These are phyloP conservation scores for Syngnathus rostellatus DNA, from an alignment of 2,797 vertebrate genomes.

Conservation along the genomic window DNA sequence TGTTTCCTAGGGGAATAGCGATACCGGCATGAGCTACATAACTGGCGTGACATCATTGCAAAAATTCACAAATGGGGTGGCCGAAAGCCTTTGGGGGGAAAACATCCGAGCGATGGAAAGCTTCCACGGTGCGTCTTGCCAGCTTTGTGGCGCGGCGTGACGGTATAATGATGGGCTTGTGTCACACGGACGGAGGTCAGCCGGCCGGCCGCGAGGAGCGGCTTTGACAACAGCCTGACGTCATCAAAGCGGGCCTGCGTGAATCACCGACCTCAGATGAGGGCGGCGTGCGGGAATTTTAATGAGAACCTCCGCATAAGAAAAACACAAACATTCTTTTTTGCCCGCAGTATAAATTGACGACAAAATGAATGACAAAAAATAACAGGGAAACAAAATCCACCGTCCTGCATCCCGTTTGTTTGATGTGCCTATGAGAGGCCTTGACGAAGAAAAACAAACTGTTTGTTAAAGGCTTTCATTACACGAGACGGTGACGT, in stretches of 20 bases:
- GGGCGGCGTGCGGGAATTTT: constrained; percentile 58
- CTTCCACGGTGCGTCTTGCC: constrained; percentile 27
- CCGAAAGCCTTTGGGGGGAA: neutral
- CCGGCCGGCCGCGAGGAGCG: constrained; percentile 47
- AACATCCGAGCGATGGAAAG: neutral
- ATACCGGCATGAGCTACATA: neutral
- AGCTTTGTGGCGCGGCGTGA: constrained; percentile 46
- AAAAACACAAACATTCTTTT: constrained; percentile 48
- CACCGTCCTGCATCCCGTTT: neutral
- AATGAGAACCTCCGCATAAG: constrained; percentile 47
- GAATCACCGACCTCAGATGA: constrained; percentile 63
- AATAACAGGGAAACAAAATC: constrained; percentile 18
- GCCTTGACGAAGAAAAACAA: neutral
- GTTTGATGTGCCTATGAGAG: constrained; percentile 1
- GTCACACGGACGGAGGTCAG: constrained; percentile 60
- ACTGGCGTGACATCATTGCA: neutral
- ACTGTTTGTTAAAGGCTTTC: constrained; percentile 1
- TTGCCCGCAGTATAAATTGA: constrained; percentile 22
- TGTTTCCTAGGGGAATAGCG: neutral
- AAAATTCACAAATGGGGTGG: too few species aligned
- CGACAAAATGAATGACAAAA: constrained; percentile 25
- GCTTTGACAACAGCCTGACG: constrained; percentile 62
- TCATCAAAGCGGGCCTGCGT: constrained; percentile 68
- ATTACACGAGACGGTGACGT: neutral
- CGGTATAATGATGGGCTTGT: constrained; percentile 67